Evolutionary conservation across 2,888 invertebrate genomes (phyloP).

Genomic region (Cheilosia vernalis): DNA sequence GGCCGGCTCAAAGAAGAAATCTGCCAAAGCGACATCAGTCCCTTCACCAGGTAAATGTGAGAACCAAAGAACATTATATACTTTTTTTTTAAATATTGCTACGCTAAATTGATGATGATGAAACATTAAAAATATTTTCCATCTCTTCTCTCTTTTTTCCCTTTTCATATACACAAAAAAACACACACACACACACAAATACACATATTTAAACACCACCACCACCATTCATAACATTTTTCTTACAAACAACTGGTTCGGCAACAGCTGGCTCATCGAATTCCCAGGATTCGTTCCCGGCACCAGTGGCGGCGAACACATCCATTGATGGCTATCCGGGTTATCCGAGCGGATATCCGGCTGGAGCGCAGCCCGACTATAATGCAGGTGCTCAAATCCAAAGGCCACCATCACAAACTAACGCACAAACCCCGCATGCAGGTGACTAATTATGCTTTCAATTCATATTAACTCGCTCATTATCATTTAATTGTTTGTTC

Average conservation of each 20-base stretch:
- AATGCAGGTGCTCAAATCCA: conserved; percentile 87
- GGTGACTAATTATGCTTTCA: conserved; percentile 83
- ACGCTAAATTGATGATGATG: conserved; percentile 58
- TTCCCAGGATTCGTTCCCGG: conserved; percentile 95
- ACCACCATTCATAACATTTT: conserved; percentile 29
- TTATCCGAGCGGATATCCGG: conserved; percentile 85
- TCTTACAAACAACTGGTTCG: conserved; percentile 72
- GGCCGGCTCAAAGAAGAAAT: conserved; percentile 94
- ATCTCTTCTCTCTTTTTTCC: conserved; percentile 27
- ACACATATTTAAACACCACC: conserved; percentile 66
- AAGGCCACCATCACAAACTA: conserved; percentile 89
- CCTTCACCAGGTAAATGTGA: conserved; percentile 90
- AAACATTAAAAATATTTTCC: conserved; percentile 72
- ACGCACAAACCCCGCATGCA: conserved; percentile 87
- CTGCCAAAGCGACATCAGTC: conserved; percentile 91
- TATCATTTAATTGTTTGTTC: conserved; percentile 16
- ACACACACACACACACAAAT: conserved; percentile 72
- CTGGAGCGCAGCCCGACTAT: conserved; percentile 86
- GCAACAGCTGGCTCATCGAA: conserved; percentile 90
- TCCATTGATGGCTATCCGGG: conserved; percentile 92
- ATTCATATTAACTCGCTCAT: conserved; percentile 59
- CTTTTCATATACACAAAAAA: conserved; percentile 34
- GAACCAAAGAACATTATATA: conserved; percentile 53
- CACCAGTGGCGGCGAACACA: conserved; percentile 88
- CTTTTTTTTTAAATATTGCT: conserved; percentile 7